These are phyloP conservation scores for Tenthredo notha DNA, from an alignment of 2,888 invertebrate genomes.

Conservation along the genomic window DNA sequence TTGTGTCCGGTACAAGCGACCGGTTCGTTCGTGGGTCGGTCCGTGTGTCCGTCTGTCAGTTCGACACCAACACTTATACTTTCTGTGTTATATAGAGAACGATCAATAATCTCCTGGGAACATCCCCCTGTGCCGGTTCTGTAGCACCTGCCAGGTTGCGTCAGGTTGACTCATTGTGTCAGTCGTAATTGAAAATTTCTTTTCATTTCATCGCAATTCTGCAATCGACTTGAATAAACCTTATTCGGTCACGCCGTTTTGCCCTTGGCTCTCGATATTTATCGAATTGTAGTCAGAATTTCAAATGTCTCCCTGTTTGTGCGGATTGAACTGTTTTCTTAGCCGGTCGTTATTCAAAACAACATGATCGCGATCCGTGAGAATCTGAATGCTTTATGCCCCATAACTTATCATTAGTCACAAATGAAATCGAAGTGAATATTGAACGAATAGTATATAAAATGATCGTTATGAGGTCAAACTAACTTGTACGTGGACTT, in stretches of 20 bases:
- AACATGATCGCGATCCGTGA: not conserved
- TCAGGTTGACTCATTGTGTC: constrained; percentile 54
- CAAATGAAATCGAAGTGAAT: constrained; percentile 39
- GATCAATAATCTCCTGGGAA: constrained; percentile 78
- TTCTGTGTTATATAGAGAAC: constrained; percentile 55
- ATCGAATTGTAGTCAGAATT: not conserved
- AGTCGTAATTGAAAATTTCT: constrained; percentile 38
- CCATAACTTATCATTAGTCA: not conserved
- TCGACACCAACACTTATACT: constrained; percentile 51
- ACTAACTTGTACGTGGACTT: constrained; percentile 69
- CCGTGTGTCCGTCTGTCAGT: constrained; percentile 49
- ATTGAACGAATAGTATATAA: constrained; percentile 55
- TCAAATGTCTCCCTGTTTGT: not conserved
- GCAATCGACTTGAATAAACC: constrained; percentile 4
- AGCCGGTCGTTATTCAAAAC: not conserved
- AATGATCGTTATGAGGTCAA: constrained; percentile 61
- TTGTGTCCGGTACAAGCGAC: constrained; percentile 45
- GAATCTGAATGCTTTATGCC: not conserved
- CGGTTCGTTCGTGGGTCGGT: constrained; percentile 28
- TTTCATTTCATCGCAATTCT: constrained; percentile 8
- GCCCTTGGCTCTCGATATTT: not conserved
- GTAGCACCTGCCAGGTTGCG: constrained; percentile 63
- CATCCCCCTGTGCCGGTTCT: constrained; percentile 69
- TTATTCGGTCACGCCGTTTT: not conserved
- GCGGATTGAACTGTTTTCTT: not conserved